Evolutionary conservation across 2,797 vertebrate species (phyloP).

Genomic region (Delichon dasypus): DNA sequence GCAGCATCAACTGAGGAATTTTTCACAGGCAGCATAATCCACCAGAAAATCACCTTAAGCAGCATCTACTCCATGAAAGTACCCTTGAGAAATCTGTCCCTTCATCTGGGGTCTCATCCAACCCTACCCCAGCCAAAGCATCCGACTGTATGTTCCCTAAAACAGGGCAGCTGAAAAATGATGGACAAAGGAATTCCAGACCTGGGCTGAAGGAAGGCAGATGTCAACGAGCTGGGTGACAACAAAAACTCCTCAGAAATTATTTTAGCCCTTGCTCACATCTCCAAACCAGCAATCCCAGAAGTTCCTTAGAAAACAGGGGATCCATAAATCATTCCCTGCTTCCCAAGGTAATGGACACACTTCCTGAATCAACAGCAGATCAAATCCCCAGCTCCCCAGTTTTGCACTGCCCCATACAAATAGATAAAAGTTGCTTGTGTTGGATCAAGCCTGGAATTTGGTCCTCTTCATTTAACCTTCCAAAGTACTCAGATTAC

Average conservation of each 20-base stretch:
- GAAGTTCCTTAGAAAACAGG: neutral
- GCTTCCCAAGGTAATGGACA: neutral
- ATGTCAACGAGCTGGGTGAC: neutral
- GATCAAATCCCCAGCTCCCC: neutral
- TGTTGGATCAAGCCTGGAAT: neutral
- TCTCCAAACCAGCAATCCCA: neutral
- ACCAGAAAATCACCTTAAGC: slow-evolving; percentile 59
- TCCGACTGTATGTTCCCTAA: neutral
- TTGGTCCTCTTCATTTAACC: slow-evolving; percentile 29
- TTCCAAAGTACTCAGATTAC: neutral
- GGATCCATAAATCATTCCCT: neutral
- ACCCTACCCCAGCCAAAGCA: neutral
- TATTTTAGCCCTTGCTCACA: neutral
- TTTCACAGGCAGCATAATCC: slow-evolving; percentile 57
- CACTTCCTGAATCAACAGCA: neutral
- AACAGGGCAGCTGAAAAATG: neutral
- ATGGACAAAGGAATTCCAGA: slow-evolving; percentile 17
- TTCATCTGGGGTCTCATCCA: slow-evolving; percentile 29
- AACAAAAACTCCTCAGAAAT: neutral
- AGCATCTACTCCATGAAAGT: slow-evolving; percentile 35
- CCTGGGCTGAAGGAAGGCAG: slow-evolving; percentile 7
- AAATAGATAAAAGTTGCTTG: neutral
- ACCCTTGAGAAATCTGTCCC: slow-evolving; percentile 39
- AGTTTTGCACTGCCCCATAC: neutral
- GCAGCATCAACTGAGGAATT: slow-evolving; percentile 40